Conservation (phyloP, 2,888 invertebrate genomes). For the Lumbricus terrestris region DNA sequence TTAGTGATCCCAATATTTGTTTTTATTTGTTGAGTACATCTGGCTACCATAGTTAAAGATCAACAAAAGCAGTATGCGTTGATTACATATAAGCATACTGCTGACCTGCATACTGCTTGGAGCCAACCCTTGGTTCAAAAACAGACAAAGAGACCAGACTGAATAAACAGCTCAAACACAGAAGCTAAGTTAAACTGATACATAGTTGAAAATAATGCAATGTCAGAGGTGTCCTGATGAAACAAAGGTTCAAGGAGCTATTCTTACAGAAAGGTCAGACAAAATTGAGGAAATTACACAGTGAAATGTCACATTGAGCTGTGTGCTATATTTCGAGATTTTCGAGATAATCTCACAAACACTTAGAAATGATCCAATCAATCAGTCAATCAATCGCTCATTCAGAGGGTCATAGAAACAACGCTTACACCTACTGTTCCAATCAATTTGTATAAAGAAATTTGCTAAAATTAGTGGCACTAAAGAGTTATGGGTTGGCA, state of each 20-base stretch:
- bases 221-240: not conserved
- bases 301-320: not conserved
- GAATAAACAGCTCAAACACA: not conserved
- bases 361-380: no score
- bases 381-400: no score
- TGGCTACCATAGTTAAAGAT: not conserved
- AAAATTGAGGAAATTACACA: not conserved
- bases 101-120: no score
- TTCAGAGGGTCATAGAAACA: no score
- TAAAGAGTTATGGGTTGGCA: no score
- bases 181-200: not conserved
- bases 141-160: not conserved
- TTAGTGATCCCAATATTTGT: not conserved
- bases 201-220: not conserved
- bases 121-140: not conserved
- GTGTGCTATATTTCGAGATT: not conserved
- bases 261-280: not conserved
- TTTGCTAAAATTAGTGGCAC: no score
- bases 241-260: not conserved
- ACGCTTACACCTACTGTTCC: no score
- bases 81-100: not conserved
- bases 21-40: not conserved
- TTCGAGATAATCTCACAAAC: not conserved
- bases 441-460: no score
- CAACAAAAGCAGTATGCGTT: not conserved